Evolutionary conservation across 2,888 invertebrate genomes (phyloP), one percentile per base, ranked within the genome.

Genomic region (Troilus luridus): DNA sequence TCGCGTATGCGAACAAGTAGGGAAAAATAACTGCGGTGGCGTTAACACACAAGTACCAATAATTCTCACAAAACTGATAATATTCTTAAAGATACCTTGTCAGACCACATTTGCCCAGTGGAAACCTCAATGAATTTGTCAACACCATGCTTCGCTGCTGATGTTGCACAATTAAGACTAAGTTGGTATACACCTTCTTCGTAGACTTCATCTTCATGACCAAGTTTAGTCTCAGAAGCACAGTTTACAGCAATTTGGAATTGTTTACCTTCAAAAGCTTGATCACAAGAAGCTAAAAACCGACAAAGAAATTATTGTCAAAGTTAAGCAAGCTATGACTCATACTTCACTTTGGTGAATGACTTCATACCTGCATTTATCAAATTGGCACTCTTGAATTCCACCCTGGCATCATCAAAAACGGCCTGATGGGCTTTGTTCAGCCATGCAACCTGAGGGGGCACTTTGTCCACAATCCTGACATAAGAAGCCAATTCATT

Each of bases 401-500:
- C 97, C 17, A 98, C 97, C 94, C 96, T 95, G 92, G 97, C 95
- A 94, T 96, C 96, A 91, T 96, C 96, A 94, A 98, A 98, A 88
- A 96, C 95, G 93, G 96, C 95, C 93, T 96, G 95, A 93, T 98
- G 98, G 92, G 95, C 94, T 3, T 95, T 94, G 94, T 97, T 98
- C 64, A 98, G 95, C 97, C 98, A 98, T 5, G 98, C 98, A 93
- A 98, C 97, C 94, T 98, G 97, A 1, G 98, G 98, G 89, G 98
- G 98, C 60, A 98, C 98, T 95, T 98, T 98, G 95, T 98, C 98
- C 91, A 98, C 97, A 88, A 98, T 96, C 93, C 97, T 96, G 92
- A 98, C 95, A 93, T 95, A 95, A 93, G 96, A 96, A 92, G 96
- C 97, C 93, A 98, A 94, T 93, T 97, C 96, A 94, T 98, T 97